phyloP scores from a whole-genome alignment of 2,113 vertebrate species.

The human (Homo sapiens) region DNA sequence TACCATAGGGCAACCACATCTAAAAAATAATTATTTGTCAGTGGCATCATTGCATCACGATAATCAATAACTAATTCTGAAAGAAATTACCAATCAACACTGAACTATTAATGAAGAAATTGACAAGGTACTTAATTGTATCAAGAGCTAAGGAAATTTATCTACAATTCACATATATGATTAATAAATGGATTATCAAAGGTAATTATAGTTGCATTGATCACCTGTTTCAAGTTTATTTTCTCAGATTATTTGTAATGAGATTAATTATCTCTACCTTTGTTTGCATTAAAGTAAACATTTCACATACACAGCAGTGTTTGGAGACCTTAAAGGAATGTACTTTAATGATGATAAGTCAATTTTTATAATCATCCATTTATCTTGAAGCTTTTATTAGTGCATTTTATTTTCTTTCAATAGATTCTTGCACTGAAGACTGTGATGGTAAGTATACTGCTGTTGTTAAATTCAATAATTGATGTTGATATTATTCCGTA shows the following conservation, averaged over 20 bases:
- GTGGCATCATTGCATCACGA: not conserved
- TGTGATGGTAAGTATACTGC: not conserved
- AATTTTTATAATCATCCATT: not conserved
- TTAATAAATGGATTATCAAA: constrained; percentile 5
- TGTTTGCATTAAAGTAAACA: not conserved
- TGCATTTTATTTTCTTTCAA: not conserved
- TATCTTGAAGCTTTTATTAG: not conserved
- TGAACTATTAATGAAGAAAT: constrained; percentile 34
- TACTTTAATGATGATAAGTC: not conserved
- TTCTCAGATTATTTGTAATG: not conserved
- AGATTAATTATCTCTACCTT: not conserved
- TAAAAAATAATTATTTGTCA: not conserved
- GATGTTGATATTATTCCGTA: not conserved
- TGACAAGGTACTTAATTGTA: not conserved
- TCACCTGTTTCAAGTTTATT: not conserved
- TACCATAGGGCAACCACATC: not conserved
- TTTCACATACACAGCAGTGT: not conserved
- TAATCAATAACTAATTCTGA: constrained; percentile 32
- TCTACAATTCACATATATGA: not conserved
- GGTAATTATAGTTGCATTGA: not conserved
- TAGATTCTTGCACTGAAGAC: not conserved
- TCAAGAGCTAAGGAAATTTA: not conserved
- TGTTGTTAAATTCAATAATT: not conserved
- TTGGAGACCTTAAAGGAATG: not conserved
- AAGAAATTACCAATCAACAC: not conserved